phyloP scores from a whole-genome alignment of 2,888 invertebrate species.

The Sminthurides aquaticus region DNA sequence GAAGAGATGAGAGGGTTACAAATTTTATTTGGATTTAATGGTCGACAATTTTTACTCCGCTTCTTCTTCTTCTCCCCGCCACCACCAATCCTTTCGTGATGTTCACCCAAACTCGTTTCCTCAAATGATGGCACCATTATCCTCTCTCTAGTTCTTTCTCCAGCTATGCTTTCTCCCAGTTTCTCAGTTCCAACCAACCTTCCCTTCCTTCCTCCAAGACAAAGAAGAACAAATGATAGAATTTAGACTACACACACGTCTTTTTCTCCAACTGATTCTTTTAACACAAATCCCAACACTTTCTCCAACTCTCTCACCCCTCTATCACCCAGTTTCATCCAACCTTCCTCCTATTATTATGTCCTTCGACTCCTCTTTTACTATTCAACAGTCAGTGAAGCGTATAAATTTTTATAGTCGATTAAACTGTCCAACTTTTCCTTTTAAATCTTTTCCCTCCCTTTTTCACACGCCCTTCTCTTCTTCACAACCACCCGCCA shows the following conservation, averaged over 20 bases:
- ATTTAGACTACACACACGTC: background rate
- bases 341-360: no score
- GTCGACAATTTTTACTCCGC: background rate
- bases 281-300: background rate
- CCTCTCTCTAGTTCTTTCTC: background rate
- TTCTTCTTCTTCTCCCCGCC: no score
- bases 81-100: background rate
- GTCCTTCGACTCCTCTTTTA: background rate
- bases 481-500: no score
- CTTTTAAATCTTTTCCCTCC: background rate
- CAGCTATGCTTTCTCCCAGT: no score
- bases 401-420: slow-evolving; percentile 13
- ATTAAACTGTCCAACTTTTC: background rate
- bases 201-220: background rate
- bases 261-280: no score
- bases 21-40: background rate
- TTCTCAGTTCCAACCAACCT: background rate
- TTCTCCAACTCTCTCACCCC: no score
- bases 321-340: background rate
- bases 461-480: background rate
- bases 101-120: background rate
- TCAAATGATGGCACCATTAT: background rate
- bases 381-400: slow-evolving; percentile 16
- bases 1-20: background rate
- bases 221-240: background rate